Evolutionary conservation across 2,113 vertebrate species (phyloP), one percentile per base, ranked within the genome.

Genomic region (Pantherophis guttatus): DNA sequence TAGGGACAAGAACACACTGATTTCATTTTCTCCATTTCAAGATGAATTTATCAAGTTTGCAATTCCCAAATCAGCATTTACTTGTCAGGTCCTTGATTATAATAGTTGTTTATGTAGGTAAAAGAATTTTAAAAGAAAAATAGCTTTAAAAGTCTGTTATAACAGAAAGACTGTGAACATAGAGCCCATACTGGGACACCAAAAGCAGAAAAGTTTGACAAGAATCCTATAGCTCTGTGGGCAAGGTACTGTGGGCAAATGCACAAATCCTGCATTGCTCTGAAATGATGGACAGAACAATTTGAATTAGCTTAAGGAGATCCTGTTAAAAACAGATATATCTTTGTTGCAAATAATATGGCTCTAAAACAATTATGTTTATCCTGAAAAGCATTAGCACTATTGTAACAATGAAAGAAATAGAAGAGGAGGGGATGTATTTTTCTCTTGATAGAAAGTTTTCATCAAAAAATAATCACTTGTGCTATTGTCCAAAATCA

Each of bases 371-470:
- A 92, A 55, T 91, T 81, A 90, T 62, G 91, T 58, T 94, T 91
- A 89, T 12, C 92, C 87, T 89, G 65, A 23, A 91, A n/a, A 90
- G 39, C 59, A 91, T 92, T 95, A 94, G 90, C 87, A 91, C 92
- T 89, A 85, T 87, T 24, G 54, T 94, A 13, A 5, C 54, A 15
- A 10, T 23, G 9, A 17, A 90, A 54, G 59, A 95, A 87, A 93
- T 92, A 92, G 95, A 94, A 93, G 44, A 1, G 65, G 92, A 89
- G 58, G 93, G 90, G 92, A 91, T 8, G 91, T 94, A 89, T 96
- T 95, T 96, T 95, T 93, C 86, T 93, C 94, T 87, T 39, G 52
- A 94, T 90, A 96, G 95, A 97, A 97, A 96, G 92, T 94, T 96
- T 97, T 97, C 95, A 96, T 94, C 94, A 93, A 93, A 94, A 33